Percentiles rank a stretch among this genome's conserved stretches.
Evolutionary conservation across 1,140 invertebrate species (phyloP).

Genomic region (Pentalonia nigronervosa): DNA sequence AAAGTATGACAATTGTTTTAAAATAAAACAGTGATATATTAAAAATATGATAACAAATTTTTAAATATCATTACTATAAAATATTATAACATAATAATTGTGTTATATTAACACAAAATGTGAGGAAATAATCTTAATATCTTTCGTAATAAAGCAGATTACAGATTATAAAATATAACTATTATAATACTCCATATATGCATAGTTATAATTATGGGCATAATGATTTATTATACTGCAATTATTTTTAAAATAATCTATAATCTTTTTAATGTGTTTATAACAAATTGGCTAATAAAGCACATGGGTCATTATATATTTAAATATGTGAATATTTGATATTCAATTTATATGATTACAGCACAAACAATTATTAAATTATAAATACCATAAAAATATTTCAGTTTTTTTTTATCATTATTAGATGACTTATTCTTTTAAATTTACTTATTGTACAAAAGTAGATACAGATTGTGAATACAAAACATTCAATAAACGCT

Average conservation of each 20-base stretch:
- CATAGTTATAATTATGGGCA: not conserved
- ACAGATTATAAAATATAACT: not conserved
- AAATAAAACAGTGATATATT: not conserved
- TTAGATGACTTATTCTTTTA: not conserved
- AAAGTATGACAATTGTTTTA: not conserved
- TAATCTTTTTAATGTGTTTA: not conserved
- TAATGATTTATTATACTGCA: not conserved
- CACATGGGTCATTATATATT: not conserved
- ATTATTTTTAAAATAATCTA: not conserved
- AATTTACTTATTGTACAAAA: not conserved
- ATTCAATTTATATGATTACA: not conserved
- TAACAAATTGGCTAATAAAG: conserved; percentile 12
- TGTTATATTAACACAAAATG: not conserved
- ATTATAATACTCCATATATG: not conserved
- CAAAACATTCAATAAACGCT: no score
- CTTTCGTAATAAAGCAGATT: not conserved
- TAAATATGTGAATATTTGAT: not conserved
- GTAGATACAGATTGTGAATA: not conserved
- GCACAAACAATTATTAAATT: not conserved
- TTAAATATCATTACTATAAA: no score
- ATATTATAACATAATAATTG: not conserved
- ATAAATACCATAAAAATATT: not conserved
- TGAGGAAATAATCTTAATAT: not conserved
- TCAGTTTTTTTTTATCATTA: not conserved
- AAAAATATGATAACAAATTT: not conserved